Evolutionary conservation across 2,113 vertebrate genomes (phyloP).

Genomic region (Athene noctua): DNA sequence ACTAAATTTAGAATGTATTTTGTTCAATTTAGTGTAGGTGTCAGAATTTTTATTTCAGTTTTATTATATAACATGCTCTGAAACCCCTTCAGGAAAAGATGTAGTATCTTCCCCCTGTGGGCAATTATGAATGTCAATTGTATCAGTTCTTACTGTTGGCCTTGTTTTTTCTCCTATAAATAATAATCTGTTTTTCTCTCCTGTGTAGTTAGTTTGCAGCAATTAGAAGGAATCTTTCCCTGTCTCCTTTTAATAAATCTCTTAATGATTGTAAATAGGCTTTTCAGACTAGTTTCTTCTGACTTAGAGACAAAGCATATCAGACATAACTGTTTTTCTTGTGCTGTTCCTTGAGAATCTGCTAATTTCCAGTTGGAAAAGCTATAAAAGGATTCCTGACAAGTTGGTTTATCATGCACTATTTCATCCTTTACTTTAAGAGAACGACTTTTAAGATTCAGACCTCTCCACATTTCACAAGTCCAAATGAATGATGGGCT

Average conservation of each 20-base stretch:
- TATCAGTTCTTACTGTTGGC: not conserved
- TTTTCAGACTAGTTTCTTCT: constrained; percentile 6
- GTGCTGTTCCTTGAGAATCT: not conserved
- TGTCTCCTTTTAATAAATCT: not conserved
- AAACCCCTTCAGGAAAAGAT: not conserved
- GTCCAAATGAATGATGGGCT: not conserved
- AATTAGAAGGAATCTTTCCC: not conserved
- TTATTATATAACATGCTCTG: not conserved
- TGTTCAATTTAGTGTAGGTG: not conserved
- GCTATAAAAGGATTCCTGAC: constrained; percentile 17
- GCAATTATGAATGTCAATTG: not conserved
- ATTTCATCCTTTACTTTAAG: constrained; percentile 3
- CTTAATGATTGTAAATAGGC: not conserved
- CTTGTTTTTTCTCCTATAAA: not conserved
- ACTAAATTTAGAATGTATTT: not conserved
- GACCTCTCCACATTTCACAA: constrained; percentile 3
- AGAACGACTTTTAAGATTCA: not conserved
- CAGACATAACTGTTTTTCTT: constrained; percentile 15
- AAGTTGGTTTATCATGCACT: constrained; percentile 26
- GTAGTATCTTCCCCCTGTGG: not conserved
- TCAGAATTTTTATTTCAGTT: not conserved
- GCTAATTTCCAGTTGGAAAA: constrained; percentile 33
- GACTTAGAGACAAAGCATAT: not conserved
- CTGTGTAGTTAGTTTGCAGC: not conserved
- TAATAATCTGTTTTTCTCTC: not conserved